phyloP scores from a whole-genome alignment of 2,113 vertebrate genomes.

The Sturnus vulgaris region DNA sequence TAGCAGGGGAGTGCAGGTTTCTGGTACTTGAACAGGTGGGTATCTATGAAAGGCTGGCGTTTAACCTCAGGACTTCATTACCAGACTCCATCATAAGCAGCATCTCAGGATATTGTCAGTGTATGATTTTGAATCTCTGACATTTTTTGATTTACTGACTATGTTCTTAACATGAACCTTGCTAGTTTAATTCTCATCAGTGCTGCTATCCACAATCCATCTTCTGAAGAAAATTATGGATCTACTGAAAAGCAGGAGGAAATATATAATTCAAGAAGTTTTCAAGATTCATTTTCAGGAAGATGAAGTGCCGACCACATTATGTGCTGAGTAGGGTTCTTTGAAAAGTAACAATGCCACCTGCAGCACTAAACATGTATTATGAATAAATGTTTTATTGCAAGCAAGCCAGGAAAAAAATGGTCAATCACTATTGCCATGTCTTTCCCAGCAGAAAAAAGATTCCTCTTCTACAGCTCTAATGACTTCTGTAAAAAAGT shows the following conservation, averaged over 20 bases:
- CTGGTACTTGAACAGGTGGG: not conserved
- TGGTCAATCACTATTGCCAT: not conserved
- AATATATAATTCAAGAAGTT: slow-evolving; percentile 67
- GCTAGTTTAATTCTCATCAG: slow-evolving; percentile 63
- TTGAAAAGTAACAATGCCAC: slow-evolving; percentile 69
- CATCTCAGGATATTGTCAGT: not conserved
- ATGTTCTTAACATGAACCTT: slow-evolving; percentile 64
- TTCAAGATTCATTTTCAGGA: slow-evolving; percentile 65
- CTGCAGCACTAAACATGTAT: slow-evolving; percentile 64
- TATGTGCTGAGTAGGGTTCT: slow-evolving; percentile 58
- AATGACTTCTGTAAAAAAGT: not conserved
- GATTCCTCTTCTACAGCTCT: not conserved
- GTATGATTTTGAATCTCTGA: not conserved
- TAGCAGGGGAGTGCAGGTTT: not conserved
- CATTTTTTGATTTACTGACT: slow-evolving; percentile 57
- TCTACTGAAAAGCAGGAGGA: slow-evolving; percentile 50
- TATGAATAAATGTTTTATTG: slow-evolving; percentile 56
- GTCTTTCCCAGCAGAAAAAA: slow-evolving; percentile 18
- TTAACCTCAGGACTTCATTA: slow-evolving; percentile 14
- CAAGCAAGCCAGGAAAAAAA: not conserved
- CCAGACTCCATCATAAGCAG: not conserved
- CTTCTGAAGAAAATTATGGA: slow-evolving; percentile 58
- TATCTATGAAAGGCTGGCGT: not conserved
- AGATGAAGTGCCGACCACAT: slow-evolving; percentile 37
- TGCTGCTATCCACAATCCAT: slow-evolving; percentile 2